These are phyloP conservation scores for Ormyrus rosae DNA, from an alignment of 2,888 invertebrate genomes.

Conservation along the genomic window DNA sequence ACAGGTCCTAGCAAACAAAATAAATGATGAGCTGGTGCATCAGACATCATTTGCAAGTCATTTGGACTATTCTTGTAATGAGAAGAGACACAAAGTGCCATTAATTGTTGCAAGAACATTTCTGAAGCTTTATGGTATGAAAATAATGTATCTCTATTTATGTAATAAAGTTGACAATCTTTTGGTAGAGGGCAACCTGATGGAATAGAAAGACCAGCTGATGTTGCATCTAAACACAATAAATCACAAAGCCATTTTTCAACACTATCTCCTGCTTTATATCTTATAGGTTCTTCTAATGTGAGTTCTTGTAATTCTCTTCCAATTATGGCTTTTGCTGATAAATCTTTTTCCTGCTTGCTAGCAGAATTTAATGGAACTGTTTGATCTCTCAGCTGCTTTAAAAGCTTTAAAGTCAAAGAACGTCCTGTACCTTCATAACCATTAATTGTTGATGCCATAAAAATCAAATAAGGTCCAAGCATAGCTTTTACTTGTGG, in stretches of 20 bases:
- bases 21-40: conserved; percentile 98
- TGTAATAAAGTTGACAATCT: conserved; percentile 91
- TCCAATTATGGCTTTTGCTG: conserved; percentile 75
- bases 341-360: conserved; percentile 76
- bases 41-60: conserved; percentile 98
- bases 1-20: conserved; percentile 96
- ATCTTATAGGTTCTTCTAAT: conserved; percentile 94
- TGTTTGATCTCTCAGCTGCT: conserved; percentile 86
- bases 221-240: conserved; percentile 92
- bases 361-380: conserved; percentile 74
- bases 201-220: conserved; percentile 79
- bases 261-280: conserved; percentile 89
- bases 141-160: conserved; percentile 95
- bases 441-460: conserved; percentile 98
- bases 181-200: conserved; percentile 94
- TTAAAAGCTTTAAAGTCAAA: conserved; percentile 94
- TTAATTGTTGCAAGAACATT: conserved; percentile 92
- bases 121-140: conserved; percentile 97
- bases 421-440: conserved; percentile 99
- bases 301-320: conserved; percentile 79
- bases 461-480: conserved; percentile 93
- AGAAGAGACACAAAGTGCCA: conserved; percentile 96
- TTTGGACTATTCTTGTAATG: conserved; percentile 99
- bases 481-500: conserved; percentile 92
- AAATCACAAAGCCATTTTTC: conserved; percentile 95